Evolutionary conservation across 2,888 invertebrate species (phyloP).

Genomic region (Carabus problematicus): DNA sequence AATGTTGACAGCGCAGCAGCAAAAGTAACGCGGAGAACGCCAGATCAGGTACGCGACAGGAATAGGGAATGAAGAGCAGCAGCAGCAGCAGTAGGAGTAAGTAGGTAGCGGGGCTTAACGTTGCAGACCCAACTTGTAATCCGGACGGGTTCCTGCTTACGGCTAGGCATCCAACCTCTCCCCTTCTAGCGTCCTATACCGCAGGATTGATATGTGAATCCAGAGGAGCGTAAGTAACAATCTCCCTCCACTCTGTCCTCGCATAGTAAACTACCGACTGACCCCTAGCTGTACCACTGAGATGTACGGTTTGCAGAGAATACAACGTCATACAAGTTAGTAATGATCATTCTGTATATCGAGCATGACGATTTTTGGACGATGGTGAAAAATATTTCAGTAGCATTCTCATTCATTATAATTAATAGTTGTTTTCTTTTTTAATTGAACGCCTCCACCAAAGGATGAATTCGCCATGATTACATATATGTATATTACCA

Average conservation of each 20-base stretch:
- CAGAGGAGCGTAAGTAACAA: constrained; percentile 19
- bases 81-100: constrained; percentile 45
- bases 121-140: constrained; percentile 52
- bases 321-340: too few relatives aligned
- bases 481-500: too few relatives aligned
- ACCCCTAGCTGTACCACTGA: constrained; percentile 8
- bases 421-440: too few relatives aligned
- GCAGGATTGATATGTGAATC: constrained; percentile 49
- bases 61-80: constrained; percentile 53
- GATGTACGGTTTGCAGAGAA: not conserved
- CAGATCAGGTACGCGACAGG: constrained; percentile 47
- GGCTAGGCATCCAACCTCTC: constrained; percentile 42
- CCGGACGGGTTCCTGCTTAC: constrained; percentile 47
- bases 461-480: too few relatives aligned
- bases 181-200: constrained; percentile 3
- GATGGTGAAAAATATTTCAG: too few relatives aligned
- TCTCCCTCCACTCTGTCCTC: not conserved
- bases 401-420: too few relatives aligned
- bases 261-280: constrained; percentile 10
- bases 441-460: too few relatives aligned
- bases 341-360: too few relatives aligned
- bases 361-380: too few relatives aligned
- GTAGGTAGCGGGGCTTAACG: constrained; percentile 48
- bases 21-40: constrained; percentile 29
- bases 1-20: not conserved